Percentiles rank a stretch among this genome's conserved stretches.
Conservation (phyloP, 2,888 invertebrate genomes). For the Apeira syringaria region DNA sequence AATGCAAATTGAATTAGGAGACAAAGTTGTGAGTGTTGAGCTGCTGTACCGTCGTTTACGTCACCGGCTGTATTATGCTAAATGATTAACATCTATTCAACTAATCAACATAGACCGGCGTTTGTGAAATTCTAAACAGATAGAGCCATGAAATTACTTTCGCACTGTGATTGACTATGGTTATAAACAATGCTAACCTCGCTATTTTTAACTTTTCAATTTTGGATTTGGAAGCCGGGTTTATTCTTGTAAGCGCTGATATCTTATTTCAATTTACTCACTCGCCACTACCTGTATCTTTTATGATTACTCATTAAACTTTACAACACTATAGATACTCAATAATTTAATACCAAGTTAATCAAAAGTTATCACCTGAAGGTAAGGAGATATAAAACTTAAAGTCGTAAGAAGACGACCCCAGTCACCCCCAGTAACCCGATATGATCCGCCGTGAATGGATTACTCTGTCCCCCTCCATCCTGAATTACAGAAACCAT, state of each 20-base stretch:
- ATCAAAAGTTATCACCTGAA: background rate
- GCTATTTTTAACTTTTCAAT: no score
- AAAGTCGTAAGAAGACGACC: conserved; percentile 57
- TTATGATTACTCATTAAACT: no score
- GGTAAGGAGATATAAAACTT: conserved; percentile 34
- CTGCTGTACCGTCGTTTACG: conserved; percentile 61
- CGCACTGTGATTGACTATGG: no score
- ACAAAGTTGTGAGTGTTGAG: conserved; percentile 74
- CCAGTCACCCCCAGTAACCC: conserved; percentile 64
- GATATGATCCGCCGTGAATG: conserved; percentile 68
- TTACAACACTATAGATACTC: background rate
- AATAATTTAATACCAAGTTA: background rate
- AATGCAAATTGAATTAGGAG: conserved; percentile 82
- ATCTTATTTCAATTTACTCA: no score
- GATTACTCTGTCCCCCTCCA: conserved; percentile 62
- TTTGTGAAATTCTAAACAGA: conserved; percentile 30
- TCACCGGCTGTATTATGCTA: conserved; percentile 57
- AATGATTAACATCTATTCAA: conserved; percentile 56
- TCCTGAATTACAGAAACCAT: conserved; percentile 82
- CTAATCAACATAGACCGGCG: conserved; percentile 27
- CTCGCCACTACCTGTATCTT: no score
- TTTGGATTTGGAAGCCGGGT: no score
- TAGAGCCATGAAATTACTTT: conserved; percentile 29
- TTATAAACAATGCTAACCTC: no score
- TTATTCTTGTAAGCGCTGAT: no score